Evolutionary conservation across 2,113 vertebrate genomes (phyloP).

Genomic region (Tachycineta bicolor): DNA sequence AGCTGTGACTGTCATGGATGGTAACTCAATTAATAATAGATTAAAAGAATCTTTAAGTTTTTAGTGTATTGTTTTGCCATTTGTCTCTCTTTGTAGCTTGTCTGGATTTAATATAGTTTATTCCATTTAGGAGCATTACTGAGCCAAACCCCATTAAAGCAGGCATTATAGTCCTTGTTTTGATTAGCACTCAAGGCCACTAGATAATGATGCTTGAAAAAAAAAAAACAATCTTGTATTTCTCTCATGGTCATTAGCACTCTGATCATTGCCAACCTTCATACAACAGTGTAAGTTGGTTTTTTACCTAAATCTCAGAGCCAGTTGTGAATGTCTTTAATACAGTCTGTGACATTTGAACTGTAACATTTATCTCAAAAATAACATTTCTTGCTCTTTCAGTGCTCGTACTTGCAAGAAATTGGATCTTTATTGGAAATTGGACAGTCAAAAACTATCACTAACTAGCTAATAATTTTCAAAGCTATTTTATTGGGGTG

Average conservation of each 20-base stretch:
- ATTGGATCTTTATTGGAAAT: not conserved
- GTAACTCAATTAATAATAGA: slow-evolving; percentile 36
- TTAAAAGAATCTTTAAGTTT: slow-evolving; percentile 39
- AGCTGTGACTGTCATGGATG: not conserved
- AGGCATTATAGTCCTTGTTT: slow-evolving; percentile 36
- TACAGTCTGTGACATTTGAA: not conserved
- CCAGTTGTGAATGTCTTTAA: not conserved
- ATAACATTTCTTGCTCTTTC: not conserved
- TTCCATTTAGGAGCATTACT: slow-evolving; percentile 45
- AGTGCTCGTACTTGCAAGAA: not conserved
- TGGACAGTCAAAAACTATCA: not conserved
- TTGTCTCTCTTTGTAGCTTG: slow-evolving; percentile 25
- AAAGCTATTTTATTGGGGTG: not conserved
- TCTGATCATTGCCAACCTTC: not conserved
- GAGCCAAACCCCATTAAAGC: slow-evolving; percentile 50
- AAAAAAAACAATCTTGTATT: not conserved
- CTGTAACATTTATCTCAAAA: not conserved
- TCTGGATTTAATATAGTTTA: slow-evolving; percentile 39
- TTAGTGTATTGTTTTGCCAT: slow-evolving; percentile 25
- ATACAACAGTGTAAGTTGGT: not conserved
- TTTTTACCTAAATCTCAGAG: not conserved
- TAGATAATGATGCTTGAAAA: slow-evolving; percentile 28
- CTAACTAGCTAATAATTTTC: not conserved
- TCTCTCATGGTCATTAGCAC: slow-evolving; percentile 17
- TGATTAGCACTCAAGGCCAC: slow-evolving; percentile 50